phyloP scores from a whole-genome alignment of 92 coral and sea anemone species.

The Bergia puertoricense region DNA sequence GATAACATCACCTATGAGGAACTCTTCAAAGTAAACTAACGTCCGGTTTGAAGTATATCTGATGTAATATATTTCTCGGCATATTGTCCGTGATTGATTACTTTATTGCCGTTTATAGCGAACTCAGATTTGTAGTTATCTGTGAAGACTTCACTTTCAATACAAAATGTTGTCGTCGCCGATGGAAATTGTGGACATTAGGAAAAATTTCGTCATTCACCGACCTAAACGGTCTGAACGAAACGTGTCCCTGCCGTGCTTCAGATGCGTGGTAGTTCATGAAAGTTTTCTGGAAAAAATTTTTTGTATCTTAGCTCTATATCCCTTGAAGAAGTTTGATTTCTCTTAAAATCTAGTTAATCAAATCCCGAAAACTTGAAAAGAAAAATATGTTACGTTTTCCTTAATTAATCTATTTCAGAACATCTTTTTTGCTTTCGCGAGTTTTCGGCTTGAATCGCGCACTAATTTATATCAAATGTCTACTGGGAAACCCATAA shows the following conservation, averaged over 20 bases:
- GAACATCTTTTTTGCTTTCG: background rate
- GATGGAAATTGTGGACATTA: conserved; percentile 13
- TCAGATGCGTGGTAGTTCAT: background rate
- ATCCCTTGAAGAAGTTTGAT: background rate
- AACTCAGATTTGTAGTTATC: conserved; percentile 39
- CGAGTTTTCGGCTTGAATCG: background rate
- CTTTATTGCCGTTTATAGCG: conserved; percentile 34
- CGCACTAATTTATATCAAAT: background rate
- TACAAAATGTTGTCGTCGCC: conserved; percentile 42
- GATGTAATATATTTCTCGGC: conserved; percentile 38
- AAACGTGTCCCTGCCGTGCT: background rate
- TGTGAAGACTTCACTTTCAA: conserved; percentile 26
- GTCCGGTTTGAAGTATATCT: conserved; percentile 47
- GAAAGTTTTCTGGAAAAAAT: background rate
- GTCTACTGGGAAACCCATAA: background rate
- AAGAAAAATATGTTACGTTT: background rate
- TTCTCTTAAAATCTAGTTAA: background rate
- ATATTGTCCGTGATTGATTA: conserved; percentile 34
- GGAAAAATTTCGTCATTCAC: conserved; percentile 24
- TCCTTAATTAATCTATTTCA: background rate
- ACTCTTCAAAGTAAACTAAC: conserved; percentile 42
- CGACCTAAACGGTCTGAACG: background rate
- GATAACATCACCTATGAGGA: conserved; percentile 30
- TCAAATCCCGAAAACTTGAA: background rate
- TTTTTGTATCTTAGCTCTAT: background rate